These are phyloP conservation scores for Paratilapia polleni DNA, from an alignment of 2,113 vertebrate genomes.

Conservation along the genomic window DNA sequence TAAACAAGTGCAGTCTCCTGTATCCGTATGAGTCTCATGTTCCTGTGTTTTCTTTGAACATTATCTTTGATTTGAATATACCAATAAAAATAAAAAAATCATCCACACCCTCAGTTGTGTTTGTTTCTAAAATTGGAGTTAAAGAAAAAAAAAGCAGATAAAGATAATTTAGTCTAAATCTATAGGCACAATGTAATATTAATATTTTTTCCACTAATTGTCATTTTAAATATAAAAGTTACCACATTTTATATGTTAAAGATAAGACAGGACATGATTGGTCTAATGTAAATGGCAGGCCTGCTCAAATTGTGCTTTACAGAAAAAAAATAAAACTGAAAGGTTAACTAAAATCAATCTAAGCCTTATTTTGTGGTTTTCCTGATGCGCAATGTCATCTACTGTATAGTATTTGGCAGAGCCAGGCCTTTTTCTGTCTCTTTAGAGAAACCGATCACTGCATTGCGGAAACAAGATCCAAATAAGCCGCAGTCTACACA, in stretches of 20 bases:
- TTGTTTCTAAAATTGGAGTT: neutral
- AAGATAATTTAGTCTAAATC: neutral
- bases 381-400: conserved; percentile 3
- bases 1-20: neutral
- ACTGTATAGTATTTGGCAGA: neutral
- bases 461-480: neutral
- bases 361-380: conserved; percentile 24
- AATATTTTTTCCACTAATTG: neutral
- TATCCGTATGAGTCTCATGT: neutral
- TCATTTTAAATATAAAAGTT: neutral
- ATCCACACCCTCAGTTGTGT: neutral
- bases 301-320: neutral
- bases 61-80: neutral
- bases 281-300: neutral
- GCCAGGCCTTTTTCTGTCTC: neutral
- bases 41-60: neutral
- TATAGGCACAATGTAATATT: neutral
- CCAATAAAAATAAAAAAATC: neutral
- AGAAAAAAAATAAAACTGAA: neutral
- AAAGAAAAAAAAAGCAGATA: neutral
- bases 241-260: neutral
- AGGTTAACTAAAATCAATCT: neutral
- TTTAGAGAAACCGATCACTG: conserved; percentile 4
- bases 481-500: neutral
- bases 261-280: neutral